These are phyloP conservation scores for Callosobruchus maculatus DNA, from an alignment of 2,888 invertebrate genomes.

Conservation along the genomic window DNA sequence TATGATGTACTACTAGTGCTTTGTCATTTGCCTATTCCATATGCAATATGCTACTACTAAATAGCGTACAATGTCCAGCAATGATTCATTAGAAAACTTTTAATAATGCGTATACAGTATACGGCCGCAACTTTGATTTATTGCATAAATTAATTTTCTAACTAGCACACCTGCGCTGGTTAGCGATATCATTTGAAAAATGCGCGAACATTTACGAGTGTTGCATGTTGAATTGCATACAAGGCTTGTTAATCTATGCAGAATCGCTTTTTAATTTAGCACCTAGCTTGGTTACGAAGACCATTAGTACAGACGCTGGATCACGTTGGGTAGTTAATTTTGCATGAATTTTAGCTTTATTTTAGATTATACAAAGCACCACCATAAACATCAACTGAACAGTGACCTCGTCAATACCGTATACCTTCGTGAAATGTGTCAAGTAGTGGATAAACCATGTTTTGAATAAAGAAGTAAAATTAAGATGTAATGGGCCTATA, in stretches of 20 bases:
- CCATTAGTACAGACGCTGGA: neutral
- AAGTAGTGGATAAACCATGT: too few species aligned
- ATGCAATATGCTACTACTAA: neutral
- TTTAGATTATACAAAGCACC: too few species aligned
- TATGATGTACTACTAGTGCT: too few species aligned
- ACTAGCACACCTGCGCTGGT: neutral
- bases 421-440: too few species aligned
- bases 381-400: too few species aligned
- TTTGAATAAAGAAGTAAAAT: too few species aligned
- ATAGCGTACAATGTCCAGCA: neutral
- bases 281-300: neutral
- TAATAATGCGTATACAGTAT: neutral
- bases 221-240: neutral
- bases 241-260: neutral
- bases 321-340: too few species aligned
- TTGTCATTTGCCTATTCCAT: neutral
- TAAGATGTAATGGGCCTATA: too few species aligned
- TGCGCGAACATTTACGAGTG: neutral
- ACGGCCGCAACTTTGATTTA: neutral
- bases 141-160: neutral
- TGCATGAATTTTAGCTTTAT: too few species aligned
- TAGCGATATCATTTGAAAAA: neutral
- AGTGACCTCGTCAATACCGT: too few species aligned
- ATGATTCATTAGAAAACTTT: neutral
- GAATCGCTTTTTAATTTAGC: neutral